These are phyloP conservation scores for Percopsis omiscomaycus DNA, from an alignment of 2,797 vertebrate species.

Conservation along the genomic window DNA sequence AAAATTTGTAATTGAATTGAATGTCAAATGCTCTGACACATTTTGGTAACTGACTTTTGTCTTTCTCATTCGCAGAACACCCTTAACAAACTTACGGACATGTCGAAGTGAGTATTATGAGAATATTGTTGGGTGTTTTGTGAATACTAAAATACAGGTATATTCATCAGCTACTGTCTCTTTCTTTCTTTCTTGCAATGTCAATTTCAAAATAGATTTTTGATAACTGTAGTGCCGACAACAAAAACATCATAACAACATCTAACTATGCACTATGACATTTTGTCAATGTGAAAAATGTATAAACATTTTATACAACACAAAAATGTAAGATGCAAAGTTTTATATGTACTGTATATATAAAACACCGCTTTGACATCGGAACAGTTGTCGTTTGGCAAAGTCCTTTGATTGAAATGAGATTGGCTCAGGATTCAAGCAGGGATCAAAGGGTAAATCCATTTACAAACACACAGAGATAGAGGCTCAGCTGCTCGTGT, in stretches of 20 bases:
- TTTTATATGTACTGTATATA: neutral
- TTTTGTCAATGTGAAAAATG: too few relatives aligned
- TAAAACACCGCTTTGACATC: neutral
- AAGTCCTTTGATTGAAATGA: conserved; percentile 4
- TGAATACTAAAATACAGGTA: neutral
- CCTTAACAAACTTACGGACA: conserved; percentile 47
- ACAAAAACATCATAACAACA: too few relatives aligned
- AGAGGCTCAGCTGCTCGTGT: neutral
- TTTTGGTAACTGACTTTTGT: conserved; percentile 5
- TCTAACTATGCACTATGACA: too few relatives aligned
- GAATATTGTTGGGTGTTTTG: neutral
- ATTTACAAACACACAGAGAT: conserved; percentile 2
- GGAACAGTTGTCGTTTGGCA: neutral
- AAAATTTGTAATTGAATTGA: neutral
- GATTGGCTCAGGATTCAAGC: neutral
- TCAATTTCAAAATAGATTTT: too few relatives aligned
- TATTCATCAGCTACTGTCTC: neutral
- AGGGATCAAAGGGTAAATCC: conserved; percentile 5
- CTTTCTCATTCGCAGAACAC: conserved; percentile 50
- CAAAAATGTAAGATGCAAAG: neutral
- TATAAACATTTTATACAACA: neutral
- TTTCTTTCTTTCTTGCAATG: too few relatives aligned
- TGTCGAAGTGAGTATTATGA: conserved; percentile 73
- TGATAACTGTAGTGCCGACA: too few relatives aligned
- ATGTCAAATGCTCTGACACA: too few relatives aligned